Evolutionary conservation across 2,797 vertebrate genomes (phyloP).

Genomic region (Melanotaenia maccullochi): DNA sequence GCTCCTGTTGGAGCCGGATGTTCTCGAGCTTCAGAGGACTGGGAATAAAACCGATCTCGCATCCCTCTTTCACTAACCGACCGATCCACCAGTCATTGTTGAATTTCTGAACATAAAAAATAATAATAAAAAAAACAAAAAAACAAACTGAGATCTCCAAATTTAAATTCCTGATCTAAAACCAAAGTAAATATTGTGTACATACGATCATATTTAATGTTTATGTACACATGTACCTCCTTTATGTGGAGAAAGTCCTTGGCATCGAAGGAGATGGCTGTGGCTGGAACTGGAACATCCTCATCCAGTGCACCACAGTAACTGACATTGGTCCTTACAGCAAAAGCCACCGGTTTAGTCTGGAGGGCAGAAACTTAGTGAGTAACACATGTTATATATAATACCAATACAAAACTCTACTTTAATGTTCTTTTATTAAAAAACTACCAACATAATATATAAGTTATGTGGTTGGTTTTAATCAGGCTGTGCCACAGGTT

Average conservation of each 20-base stretch:
- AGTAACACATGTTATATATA: background rate
- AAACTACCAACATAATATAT: background rate
- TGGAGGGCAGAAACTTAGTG: conserved; percentile 51
- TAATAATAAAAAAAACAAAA: no score
- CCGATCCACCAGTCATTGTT: conserved; percentile 99
- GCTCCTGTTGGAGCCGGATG: conserved; percentile 93
- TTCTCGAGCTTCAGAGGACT: conserved; percentile 96
- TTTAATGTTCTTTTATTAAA: background rate
- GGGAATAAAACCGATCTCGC: conserved; percentile 90
- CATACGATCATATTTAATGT: background rate
- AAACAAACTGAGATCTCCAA: background rate
- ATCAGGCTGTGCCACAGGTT: background rate
- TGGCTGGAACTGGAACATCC: conserved; percentile 79
- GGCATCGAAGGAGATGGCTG: conserved; percentile 95
- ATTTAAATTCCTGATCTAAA: background rate
- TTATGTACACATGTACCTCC: conserved; percentile 85
- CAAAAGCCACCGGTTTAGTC: conserved; percentile 96
- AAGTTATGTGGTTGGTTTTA: background rate
- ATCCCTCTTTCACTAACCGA: conserved; percentile 86
- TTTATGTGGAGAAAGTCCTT: conserved; percentile 99
- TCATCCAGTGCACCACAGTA: conserved; percentile 91
- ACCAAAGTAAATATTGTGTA: background rate
- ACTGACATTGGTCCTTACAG: conserved; percentile 96
- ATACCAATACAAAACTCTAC: background rate
- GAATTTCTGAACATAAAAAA: conserved; percentile 86